Percentiles rank a stretch among this genome's conserved stretches.
Conservation (phyloP, 2,113 vertebrate species). For the Prinia subflava region DNA sequence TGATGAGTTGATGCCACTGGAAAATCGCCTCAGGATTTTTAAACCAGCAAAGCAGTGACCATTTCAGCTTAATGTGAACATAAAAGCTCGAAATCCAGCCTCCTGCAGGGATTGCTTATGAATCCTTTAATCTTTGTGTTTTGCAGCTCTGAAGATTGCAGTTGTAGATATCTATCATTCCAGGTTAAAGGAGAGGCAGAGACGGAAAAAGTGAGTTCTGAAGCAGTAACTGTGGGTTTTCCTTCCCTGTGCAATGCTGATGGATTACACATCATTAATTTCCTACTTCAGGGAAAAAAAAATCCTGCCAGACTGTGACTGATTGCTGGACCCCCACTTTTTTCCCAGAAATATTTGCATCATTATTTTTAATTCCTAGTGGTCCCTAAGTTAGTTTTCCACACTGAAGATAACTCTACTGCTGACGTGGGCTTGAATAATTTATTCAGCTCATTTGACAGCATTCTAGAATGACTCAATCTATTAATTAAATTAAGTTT, state of each 20-base stretch:
- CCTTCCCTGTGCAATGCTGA: neutral
- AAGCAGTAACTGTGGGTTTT: neutral
- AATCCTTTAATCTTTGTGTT: neutral
- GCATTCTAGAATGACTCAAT: slow-evolving; percentile 21
- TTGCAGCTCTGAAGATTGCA: slow-evolving; percentile 92
- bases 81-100: neutral
- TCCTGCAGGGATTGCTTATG: neutral
- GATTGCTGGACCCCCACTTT: neutral
- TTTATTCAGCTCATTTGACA: slow-evolving; percentile 18
- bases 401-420: neutral
- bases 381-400: neutral
- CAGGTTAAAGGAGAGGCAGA: slow-evolving; percentile 92
- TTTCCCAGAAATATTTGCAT: neutral
- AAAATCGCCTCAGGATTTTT: neutral
- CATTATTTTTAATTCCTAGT: neutral
- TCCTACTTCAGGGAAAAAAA: neutral
- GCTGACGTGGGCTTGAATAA: neutral
- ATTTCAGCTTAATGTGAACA: neutral
- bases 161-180: slow-evolving; percentile 99
- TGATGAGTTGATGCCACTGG: neutral
- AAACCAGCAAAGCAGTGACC: neutral
- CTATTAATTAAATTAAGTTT: slow-evolving; percentile 29
- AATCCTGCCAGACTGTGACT: neutral
- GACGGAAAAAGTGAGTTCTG: slow-evolving; percentile 93
- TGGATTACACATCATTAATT: neutral